Conservation (phyloP, 2,113 vertebrate genomes). For the Felis chaus region DNA sequence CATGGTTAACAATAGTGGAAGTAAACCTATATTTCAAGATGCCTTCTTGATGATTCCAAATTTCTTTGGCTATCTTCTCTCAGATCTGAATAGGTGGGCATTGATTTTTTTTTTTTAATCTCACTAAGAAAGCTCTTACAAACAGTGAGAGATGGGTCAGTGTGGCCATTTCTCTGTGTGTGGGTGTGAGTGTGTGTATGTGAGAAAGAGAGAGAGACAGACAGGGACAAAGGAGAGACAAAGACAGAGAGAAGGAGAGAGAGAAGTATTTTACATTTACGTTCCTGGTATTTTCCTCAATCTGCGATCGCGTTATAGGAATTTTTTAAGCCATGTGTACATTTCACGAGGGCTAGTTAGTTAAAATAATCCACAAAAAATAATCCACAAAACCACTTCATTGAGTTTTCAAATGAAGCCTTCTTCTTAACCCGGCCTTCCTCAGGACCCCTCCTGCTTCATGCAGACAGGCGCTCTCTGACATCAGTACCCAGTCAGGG, state of each 20-base stretch:
- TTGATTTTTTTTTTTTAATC: not conserved
- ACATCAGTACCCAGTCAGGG: not conserved
- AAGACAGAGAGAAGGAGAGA: not conserved
- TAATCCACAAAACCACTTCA: not conserved
- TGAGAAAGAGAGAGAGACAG: too few relatives aligned
- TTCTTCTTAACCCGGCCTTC: not conserved
- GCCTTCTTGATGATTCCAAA: not conserved
- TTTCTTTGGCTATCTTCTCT: not conserved
- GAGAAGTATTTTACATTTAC: not conserved
- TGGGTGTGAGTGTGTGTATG: not conserved
- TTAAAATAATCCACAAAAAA: not conserved
- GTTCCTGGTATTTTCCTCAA: not conserved
- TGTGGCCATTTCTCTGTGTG: not conserved
- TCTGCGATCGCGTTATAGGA: not conserved
- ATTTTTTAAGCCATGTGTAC: not conserved
- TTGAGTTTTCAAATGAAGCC: not conserved
- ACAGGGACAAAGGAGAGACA: not conserved
- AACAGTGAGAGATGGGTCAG: not conserved
- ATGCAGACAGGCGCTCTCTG: not conserved
- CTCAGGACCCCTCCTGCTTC: not conserved
- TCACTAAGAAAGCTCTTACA: not conserved
- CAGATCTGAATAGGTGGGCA: not conserved
- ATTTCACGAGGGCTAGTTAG: not conserved
- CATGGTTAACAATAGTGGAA: not conserved
- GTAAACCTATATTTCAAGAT: not conserved